phyloP scores from a whole-genome alignment of 2,113 vertebrate genomes.

The Reinhardtius hippoglossoides region DNA sequence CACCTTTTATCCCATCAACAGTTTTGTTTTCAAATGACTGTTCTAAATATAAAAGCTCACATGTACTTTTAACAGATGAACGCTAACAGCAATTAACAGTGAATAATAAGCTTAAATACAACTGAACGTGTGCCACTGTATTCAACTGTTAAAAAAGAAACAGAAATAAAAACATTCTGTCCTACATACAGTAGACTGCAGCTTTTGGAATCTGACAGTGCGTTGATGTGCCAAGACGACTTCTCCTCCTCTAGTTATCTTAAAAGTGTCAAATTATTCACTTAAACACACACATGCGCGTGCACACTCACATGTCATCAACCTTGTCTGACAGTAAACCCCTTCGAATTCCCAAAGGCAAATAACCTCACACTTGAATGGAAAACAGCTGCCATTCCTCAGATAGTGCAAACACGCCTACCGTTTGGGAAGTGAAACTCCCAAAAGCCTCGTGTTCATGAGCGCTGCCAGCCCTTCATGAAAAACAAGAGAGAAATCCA shows the following conservation, averaged over 20 bases:
- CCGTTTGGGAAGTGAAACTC: conserved; percentile 35
- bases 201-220: background rate
- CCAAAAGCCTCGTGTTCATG: conserved; percentile 5
- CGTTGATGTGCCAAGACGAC: background rate
- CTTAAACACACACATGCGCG: background rate
- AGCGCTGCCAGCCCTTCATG: conserved; percentile 17
- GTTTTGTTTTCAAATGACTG: conserved; percentile 6
- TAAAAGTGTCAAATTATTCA: background rate
- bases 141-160: background rate
- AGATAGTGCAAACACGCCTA: conserved; percentile 16
- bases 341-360: conserved; percentile 27
- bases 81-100: background rate
- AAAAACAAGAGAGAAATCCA: conserved; percentile 1
- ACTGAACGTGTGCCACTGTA: background rate
- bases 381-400: conserved; percentile 41
- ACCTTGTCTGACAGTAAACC: background rate
- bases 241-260: conserved; percentile 4
- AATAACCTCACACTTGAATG: conserved; percentile 29
- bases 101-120: background rate
- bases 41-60: conserved; percentile 14
- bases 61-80: background rate
- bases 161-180: background rate
- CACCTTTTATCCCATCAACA: conserved; percentile 12
- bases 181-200: background rate
- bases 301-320: conserved; percentile 5